A percentile compares a stretch with the other conserved stretches of the same genome.
phyloP scores from a whole-genome alignment of 2,888 invertebrate genomes.

The Cerceris rybyensis region DNA sequence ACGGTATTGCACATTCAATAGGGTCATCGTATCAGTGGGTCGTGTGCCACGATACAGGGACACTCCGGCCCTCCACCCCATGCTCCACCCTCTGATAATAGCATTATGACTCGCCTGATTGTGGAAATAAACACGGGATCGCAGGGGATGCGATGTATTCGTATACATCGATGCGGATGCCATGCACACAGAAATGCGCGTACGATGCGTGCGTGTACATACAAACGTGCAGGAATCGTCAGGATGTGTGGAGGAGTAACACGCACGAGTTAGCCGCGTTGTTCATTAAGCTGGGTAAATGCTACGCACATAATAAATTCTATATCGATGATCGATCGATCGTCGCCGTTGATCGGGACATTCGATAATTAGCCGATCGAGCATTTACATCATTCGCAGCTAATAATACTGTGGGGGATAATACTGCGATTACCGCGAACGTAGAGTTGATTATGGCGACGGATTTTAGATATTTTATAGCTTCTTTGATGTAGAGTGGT shows the following conservation, averaged over 20 bases:
- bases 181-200: background rate
- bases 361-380: conserved; percentile 46
- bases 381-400: conserved; percentile 17
- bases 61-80: conserved; percentile 57
- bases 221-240: background rate
- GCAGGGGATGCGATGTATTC: conserved; percentile 52
- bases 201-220: background rate
- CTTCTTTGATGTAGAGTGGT: background rate
- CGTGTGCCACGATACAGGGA: conserved; percentile 62
- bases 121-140: conserved; percentile 78
- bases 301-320: conserved; percentile 66
- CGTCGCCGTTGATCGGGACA: conserved; percentile 39
- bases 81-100: conserved; percentile 78
- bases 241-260: conserved; percentile 42
- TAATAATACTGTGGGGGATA: background rate
- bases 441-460: background rate
- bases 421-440: background rate
- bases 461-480: background rate
- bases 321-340: conserved; percentile 54
- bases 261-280: conserved; percentile 62
- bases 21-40: conserved; percentile 77
- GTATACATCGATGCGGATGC: conserved; percentile 19
- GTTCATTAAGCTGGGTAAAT: conserved; percentile 73
- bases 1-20: conserved; percentile 64
- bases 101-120: conserved; percentile 79